Base-by-base conservation (phyloP, 2,797 vertebrate genomes). In the Parambassis ranga region DNA sequence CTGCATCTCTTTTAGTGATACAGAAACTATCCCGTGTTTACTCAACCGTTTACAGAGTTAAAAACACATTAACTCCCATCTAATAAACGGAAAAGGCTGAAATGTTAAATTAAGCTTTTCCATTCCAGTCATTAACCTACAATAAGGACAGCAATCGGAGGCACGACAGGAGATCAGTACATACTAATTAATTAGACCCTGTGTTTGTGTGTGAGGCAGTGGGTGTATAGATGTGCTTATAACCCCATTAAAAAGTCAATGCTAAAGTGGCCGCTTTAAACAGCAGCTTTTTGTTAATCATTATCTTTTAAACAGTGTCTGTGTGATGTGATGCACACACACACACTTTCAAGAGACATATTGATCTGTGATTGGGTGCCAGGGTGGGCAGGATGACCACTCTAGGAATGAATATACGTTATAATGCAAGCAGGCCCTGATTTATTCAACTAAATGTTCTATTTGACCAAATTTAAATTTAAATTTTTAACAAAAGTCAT, bases 221-320 rank as follows among this genome's bases (percentile, higher is more conserved):
- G 23, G 4, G 48, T 51, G 35, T 28, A 15, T 59, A 9, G 43
- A 39, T 51, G 36, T 41, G 20, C 47, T 63, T 65, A 47, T 60
- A 73, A 73, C 80, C 42, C 83, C 78, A 85, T 89, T 86, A 84
- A 81, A 74, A 52, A 18, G 56, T 82, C 82, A 65, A 89, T 87
- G 83, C 41, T 59, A 15, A 51, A 74, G 42, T 52, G 63, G 80
- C 77, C 35, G 51, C 66, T 88, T 78, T 32, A 42, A 75, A 71
- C 44, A 65, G 68, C 35, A 62, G 65, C 63, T 82, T 74, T 71
- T 65, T 68, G 52, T 84, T 81, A 85, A 89, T 84, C 55, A 71
- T 64, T 86, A 76, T 71, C 71, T 82, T 65, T 83, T 73, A 70
- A 79, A 68, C 49, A 52, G 47, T 19, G 28, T 61, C 65, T 37